phyloP scores from a whole-genome alignment of 2,797 vertebrate genomes.

The Limosa lapponica region DNA sequence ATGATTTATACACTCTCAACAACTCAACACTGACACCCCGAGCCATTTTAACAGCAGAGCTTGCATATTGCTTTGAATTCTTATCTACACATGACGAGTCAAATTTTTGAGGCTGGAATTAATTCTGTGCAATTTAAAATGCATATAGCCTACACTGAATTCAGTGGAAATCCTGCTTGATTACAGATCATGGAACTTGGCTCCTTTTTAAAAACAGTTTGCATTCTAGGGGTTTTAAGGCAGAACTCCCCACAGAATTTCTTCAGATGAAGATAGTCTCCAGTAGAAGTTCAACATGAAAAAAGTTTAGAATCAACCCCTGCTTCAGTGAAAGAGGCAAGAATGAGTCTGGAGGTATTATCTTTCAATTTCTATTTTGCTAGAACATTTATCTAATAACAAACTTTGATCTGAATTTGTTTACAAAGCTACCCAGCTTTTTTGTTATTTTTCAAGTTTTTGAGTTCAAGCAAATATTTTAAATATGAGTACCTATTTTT shows the following conservation, averaged over 20 bases:
- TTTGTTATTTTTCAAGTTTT: neutral
- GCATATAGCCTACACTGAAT: neutral
- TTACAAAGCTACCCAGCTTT: neutral
- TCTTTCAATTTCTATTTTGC: neutral
- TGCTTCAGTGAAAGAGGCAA: neutral
- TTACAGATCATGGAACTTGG: neutral
- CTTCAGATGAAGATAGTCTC: neutral
- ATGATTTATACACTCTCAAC: slow-evolving; percentile 61
- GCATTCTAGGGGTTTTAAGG: neutral
- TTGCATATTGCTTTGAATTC: slow-evolving; percentile 17
- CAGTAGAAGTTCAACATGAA: neutral
- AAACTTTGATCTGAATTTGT: neutral
- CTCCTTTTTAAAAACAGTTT: neutral
- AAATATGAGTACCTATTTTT: neutral
- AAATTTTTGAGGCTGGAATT: neutral
- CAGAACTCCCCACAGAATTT: neutral
- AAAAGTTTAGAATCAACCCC: neutral
- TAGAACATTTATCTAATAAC: neutral
- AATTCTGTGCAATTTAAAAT: neutral
- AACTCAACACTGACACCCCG: slow-evolving; percentile 68
- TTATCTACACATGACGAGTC: neutral
- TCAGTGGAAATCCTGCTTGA: neutral
- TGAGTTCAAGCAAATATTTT: neutral
- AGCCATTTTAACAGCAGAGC: slow-evolving; percentile 66
- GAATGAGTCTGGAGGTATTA: neutral